Evolutionary conservation across 2,888 invertebrate genomes (phyloP), one percentile per base, ranked within the genome.

Genomic region (Cartodere bifasciata): DNA sequence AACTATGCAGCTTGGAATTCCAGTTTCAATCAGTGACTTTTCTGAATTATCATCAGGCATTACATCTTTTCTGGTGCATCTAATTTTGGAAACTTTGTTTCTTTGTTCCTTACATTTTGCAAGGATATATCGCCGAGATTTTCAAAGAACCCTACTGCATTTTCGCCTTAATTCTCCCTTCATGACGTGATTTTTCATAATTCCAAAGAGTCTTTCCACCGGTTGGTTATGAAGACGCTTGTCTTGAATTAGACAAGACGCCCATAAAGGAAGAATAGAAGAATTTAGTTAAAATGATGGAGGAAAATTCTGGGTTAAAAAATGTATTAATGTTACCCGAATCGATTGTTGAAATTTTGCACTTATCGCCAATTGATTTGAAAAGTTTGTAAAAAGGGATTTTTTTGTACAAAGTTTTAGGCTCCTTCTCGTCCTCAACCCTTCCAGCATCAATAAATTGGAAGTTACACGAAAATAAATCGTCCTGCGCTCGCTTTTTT

Each of bases 191-290:
- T 28, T 28, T 10, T 28, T 28, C 5, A 13, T 14, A n/a, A 17
- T 22, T n/a, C 13, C 20, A 20, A 28, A 28, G 14, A 20, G 22
- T 10, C 22, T 28, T 20, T 20, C 28, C 2, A 28, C 28, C 7
- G 21, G 21, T 7, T 13, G 21, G 14, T 28, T 28, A 20, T 22
- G 20, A 14, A 28, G 1, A 13, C 20, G 13, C 10, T 12, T 13
- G 2, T 13, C 3, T 12, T 6, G 4, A 4, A 13, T 20, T 4
- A 28, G 22, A 10, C 20, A 13, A 12, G 21, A 20, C 4, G 13
- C 14, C 28, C 28, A 28, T 9, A 28, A 28, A 2, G 28, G 28
- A 13, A 20, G 14, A 20, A 13, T 17, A 2, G 28, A 13, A 13
- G 20, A 17, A 28, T 11, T 28, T 28, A 4, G 12, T 28, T 17